phyloP scores from a whole-genome alignment of 2,797 vertebrate species.

The Lagodon rhomboides region DNA sequence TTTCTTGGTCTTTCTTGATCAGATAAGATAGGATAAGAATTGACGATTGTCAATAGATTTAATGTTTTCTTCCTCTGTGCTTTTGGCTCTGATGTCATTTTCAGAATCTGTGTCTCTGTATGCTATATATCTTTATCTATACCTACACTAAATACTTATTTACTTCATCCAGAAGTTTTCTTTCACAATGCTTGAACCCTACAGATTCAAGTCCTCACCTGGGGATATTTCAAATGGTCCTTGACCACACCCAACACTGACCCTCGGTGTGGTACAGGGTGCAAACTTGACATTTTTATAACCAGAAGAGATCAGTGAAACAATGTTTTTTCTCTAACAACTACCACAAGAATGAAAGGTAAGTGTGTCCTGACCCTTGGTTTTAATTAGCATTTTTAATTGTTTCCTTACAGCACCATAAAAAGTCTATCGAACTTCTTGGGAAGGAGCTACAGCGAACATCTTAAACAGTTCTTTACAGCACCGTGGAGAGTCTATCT shows the following conservation, averaged over 20 bases:
- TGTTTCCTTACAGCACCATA: not conserved
- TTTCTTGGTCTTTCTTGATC: no score
- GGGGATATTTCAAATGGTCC: not conserved
- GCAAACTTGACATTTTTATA: not conserved
- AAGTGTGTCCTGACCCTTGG: not conserved
- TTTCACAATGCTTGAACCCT: not conserved
- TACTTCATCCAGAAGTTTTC: not conserved
- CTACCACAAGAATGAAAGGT: not conserved
- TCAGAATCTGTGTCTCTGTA: not conserved
- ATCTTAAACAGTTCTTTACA: not conserved
- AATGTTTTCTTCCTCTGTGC: not conserved
- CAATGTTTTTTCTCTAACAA: not conserved
- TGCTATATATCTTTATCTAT: not conserved
- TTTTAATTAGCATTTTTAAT: not conserved
- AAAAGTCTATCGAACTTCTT: not conserved
- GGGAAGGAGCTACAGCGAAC: conserved; percentile 1
- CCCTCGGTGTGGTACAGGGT: not conserved
- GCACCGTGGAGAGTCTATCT: not conserved
- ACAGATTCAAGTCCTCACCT: not conserved
- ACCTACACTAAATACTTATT: not conserved
- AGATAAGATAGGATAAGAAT: no score
- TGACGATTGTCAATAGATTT: not conserved
- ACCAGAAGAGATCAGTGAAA: not conserved
- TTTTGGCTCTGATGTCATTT: not conserved
- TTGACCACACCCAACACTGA: not conserved